phyloP scores from a whole-genome alignment of 1,140 invertebrate genomes.

The Lepidostoma basale region DNA sequence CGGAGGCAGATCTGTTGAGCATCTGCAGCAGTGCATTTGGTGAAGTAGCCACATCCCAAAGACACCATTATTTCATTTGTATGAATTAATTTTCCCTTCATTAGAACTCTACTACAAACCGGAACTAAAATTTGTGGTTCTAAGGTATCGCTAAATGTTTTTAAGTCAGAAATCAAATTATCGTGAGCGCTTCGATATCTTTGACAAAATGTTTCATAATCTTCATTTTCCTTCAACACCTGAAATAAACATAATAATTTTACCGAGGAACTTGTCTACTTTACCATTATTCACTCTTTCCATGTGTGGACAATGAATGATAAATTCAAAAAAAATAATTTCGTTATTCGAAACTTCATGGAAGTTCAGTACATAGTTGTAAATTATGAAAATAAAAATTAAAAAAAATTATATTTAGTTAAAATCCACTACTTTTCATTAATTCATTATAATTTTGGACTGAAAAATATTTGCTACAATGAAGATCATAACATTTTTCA shows the following conservation, averaged over 20 bases:
- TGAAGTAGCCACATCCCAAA: constrained; percentile 76
- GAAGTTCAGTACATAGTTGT: no score
- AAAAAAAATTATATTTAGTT: no score
- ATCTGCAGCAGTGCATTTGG: constrained; percentile 70
- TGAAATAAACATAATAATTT: constrained; percentile 45
- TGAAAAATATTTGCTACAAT: no score
- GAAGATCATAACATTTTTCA: constrained; percentile 39
- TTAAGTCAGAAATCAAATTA: constrained; percentile 50
- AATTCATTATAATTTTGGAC: no score
- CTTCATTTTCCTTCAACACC: constrained; percentile 53
- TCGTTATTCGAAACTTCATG: no score
- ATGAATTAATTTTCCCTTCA: constrained; percentile 72
- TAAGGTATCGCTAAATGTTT: constrained; percentile 52
- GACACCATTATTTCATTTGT: constrained; percentile 78
- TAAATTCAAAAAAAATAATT: no score
- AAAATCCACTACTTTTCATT: no score
- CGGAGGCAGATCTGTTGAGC: constrained; percentile 66
- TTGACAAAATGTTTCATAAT: constrained; percentile 52
- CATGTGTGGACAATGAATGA: no score
- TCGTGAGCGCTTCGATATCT: constrained; percentile 50
- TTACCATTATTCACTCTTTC: no score
- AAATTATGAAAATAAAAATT: no score
- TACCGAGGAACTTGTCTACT: no score
- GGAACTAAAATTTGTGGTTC: constrained; percentile 66
- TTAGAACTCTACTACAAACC: constrained; percentile 69